phyloP scores from a whole-genome alignment of 2,888 invertebrate genomes.

The Abscondita cerata region DNA sequence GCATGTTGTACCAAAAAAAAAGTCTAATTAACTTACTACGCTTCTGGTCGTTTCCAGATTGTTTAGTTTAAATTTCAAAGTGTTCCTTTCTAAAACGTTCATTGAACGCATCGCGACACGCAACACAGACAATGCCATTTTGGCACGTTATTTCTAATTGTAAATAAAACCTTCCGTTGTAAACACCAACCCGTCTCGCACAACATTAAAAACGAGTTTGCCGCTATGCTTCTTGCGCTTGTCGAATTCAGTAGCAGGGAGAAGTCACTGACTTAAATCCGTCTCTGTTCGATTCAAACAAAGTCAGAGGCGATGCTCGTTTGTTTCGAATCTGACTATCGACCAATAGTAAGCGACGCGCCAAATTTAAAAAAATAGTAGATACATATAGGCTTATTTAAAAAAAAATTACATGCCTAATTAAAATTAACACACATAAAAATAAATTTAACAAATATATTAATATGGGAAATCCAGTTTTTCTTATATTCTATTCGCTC shows the following conservation, averaged over 20 bases:
- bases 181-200: too few species aligned
- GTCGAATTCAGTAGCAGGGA: neutral
- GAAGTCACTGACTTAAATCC: conserved; percentile 15
- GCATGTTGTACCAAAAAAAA: too few species aligned
- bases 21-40: conserved; percentile 22
- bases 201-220: neutral
- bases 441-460: neutral
- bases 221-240: neutral
- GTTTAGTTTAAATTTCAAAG: neutral
- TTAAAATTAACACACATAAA: conserved; percentile 1
- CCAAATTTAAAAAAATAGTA: too few species aligned
- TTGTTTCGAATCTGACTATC: neutral
- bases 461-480: conserved; percentile 61
- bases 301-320: neutral
- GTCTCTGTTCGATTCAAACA: conserved; percentile 2
- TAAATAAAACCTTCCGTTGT: too few species aligned
- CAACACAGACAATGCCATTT: conserved; percentile 26
- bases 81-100: conserved; percentile 24
- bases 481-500: conserved; percentile 98
- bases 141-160: conserved; percentile 9
- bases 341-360: neutral
- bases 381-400: too few species aligned
- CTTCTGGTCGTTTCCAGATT: conserved; percentile 20
- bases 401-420: too few species aligned
- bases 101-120: conserved; percentile 16